phyloP scores from a whole-genome alignment of 2,113 vertebrate species.

The Struthio camelus region DNA sequence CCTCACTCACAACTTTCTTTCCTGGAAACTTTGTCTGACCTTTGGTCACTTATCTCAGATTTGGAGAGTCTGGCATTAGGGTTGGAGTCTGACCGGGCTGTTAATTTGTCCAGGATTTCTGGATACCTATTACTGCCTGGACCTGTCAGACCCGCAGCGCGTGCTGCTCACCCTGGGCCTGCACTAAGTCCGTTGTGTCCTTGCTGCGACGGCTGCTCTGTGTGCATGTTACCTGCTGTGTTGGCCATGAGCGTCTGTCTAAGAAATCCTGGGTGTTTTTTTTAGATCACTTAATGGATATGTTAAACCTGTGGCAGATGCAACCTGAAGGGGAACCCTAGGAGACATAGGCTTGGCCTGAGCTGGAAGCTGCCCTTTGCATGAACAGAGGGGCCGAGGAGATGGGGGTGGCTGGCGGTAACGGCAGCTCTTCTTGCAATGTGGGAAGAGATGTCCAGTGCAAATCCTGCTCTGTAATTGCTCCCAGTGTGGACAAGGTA shows the following conservation, averaged over 20 bases:
- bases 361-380: neutral
- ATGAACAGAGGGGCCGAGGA: neutral
- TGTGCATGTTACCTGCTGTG: neutral
- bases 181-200: neutral
- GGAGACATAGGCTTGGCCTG: neutral
- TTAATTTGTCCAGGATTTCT: neutral
- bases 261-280: neutral
- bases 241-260: neutral
- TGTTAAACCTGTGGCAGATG: neutral
- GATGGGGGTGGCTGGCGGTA: neutral
- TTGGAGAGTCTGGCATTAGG: neutral
- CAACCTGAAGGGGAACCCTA: neutral
- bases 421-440: neutral
- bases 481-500: neutral
- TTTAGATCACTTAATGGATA: neutral
- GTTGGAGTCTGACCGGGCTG: neutral
- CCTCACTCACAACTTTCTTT: neutral
- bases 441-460: no score
- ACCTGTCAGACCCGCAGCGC: neutral
- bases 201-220: neutral
- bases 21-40: constrained; percentile 20
- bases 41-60: constrained; percentile 31
- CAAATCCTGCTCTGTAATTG: neutral
- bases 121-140: neutral
- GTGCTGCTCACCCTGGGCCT: neutral